Conservation (phyloP, 2,797 vertebrate species). For the Poecile montanus region DNA sequence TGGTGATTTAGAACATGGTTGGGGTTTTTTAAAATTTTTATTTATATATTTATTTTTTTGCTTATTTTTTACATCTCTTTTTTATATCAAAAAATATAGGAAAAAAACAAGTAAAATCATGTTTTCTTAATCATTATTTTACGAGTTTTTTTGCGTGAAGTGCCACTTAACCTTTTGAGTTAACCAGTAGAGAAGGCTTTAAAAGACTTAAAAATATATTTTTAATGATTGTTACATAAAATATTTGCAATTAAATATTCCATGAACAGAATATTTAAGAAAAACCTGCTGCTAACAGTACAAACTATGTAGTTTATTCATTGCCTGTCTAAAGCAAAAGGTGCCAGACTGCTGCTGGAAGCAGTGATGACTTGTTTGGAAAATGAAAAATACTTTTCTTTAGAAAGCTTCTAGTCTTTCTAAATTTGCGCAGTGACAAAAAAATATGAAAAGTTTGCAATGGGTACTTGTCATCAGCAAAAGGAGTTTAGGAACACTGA, state of each 20-base stretch:
- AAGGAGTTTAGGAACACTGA: background rate
- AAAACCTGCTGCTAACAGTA: background rate
- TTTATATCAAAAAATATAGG: background rate
- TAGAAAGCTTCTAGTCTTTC: background rate
- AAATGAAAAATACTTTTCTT: background rate
- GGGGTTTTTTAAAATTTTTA: background rate
- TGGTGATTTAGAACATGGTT: background rate
- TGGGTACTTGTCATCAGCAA: background rate
- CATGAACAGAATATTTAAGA: background rate
- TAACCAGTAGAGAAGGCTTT: background rate
- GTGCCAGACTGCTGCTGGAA: background rate
- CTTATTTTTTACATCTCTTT: background rate
- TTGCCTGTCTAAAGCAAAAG: background rate
- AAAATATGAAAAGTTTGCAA: background rate
- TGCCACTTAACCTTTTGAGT: background rate
- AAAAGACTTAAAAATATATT: background rate
- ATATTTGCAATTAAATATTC: background rate
- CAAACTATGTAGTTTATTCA: background rate
- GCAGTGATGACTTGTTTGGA: background rate
- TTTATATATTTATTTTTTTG: background rate
- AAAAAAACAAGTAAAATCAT: background rate
- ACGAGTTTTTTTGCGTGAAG: background rate
- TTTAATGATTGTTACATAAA: background rate
- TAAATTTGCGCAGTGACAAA: background rate
- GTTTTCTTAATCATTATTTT: background rate